Evolutionary conservation across 2,797 vertebrate species (phyloP).

Genomic region (Danio tinwini): DNA sequence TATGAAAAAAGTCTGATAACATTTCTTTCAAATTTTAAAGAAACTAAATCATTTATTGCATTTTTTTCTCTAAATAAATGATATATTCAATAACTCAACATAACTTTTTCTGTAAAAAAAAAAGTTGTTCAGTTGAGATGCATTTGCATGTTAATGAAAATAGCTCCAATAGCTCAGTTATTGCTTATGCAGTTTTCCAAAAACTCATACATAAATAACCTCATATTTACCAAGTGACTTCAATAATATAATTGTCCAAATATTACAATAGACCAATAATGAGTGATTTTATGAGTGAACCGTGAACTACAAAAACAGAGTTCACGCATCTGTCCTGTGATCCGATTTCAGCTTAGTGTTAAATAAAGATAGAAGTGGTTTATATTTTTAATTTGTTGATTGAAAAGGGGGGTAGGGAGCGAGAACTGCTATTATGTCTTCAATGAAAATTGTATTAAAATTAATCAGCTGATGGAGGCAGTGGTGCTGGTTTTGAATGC

Average conservation of each 20-base stretch:
- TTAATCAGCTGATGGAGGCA: slow-evolving; percentile 85
- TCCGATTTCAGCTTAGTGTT: slow-evolving; percentile 67
- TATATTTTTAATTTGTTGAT: slow-evolving; percentile 86
- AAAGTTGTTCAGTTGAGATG: neutral
- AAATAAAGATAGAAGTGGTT: slow-evolving; percentile 84
- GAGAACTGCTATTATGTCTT: slow-evolving; percentile 71
- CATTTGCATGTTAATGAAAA: neutral
- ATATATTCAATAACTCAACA: no score
- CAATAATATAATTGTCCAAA: neutral
- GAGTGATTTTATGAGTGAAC: neutral
- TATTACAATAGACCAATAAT: neutral
- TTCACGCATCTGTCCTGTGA: slow-evolving; percentile 34
- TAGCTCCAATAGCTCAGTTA: no score
- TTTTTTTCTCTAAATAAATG: no score
- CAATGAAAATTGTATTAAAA: slow-evolving; percentile 78
- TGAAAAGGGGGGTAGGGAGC: slow-evolving; percentile 72
- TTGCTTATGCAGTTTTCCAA: neutral
- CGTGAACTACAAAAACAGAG: neutral
- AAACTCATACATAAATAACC: neutral
- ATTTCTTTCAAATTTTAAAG: no score
- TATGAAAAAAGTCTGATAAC: no score
- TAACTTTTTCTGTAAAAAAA: no score
- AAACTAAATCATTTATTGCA: no score
- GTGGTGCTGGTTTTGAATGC: slow-evolving; percentile 78
- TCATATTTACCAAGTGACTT: neutral